These are phyloP conservation scores for Yponomeuta plumbellus DNA, from an alignment of 2,888 invertebrate species.

Conservation along the genomic window DNA sequence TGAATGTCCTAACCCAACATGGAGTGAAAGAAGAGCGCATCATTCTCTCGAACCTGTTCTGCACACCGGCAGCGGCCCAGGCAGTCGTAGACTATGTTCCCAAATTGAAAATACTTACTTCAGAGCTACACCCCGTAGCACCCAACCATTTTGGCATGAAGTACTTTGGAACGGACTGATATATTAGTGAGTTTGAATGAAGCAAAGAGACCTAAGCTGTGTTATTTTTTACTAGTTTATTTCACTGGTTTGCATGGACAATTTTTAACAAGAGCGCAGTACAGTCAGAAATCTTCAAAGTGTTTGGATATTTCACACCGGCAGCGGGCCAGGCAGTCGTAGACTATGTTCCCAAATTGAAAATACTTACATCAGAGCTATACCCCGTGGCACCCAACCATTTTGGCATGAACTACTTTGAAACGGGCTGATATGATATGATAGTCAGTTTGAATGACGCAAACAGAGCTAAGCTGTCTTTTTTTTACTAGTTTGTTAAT, in stretches of 20 bases:
- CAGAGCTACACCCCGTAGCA: constrained; percentile 95
- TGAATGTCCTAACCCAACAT: constrained; percentile 95
- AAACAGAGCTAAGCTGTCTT: not conserved
- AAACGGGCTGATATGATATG: constrained; percentile 91
- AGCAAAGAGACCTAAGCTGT: not conserved
- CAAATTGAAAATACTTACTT: constrained; percentile 95
- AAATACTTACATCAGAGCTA: constrained; percentile 96
- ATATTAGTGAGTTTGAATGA: constrained; percentile 29
- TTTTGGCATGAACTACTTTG: constrained; percentile 99
- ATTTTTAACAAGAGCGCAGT: no score
- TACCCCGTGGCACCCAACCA: constrained; percentile 97
- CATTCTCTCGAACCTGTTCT: constrained; percentile 97
- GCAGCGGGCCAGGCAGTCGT: constrained; percentile 90
- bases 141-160: constrained; percentile 99
- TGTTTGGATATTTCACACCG: no score
- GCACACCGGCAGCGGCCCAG: constrained; percentile 93
- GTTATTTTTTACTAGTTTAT: not conserved
- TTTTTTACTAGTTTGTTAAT: no score
- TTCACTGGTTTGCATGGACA: no score
- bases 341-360: constrained; percentile 91
- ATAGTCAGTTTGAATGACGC: constrained; percentile 26
- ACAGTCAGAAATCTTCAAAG: no score
- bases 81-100: constrained; percentile 91
- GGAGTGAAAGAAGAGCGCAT: constrained; percentile 96
- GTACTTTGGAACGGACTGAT: constrained; percentile 98